phyloP scores from a whole-genome alignment of 2,888 invertebrate genomes.

The Lypha dubia region DNA sequence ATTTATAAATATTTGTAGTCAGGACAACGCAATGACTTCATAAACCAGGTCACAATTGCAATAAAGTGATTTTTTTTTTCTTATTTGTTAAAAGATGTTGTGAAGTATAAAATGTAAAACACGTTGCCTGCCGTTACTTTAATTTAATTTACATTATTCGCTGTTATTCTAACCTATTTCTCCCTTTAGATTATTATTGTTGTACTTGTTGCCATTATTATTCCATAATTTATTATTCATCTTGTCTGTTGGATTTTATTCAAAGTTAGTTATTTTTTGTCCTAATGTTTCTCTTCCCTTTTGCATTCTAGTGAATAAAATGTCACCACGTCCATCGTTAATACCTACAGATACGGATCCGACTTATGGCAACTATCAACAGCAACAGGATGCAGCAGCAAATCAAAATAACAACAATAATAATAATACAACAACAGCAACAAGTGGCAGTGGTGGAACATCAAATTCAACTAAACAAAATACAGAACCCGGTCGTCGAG shows the following conservation, averaged over 20 bases:
- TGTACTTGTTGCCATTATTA: conserved; percentile 30
- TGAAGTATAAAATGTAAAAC: background rate
- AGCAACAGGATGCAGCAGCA: conserved; percentile 83
- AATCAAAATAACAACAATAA: conserved; percentile 83
- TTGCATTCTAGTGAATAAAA: conserved; percentile 87
- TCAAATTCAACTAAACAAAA: conserved; percentile 75
- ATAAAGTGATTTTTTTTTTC: background rate
- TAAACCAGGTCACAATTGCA: conserved; percentile 22
- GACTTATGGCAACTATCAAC: conserved; percentile 75
- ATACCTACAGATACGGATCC: conserved; percentile 84
- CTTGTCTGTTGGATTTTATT: conserved; percentile 15
- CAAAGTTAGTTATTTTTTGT: conserved; percentile 12
- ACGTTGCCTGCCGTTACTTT: conserved; percentile 41
- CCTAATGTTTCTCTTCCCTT: conserved; percentile 17
- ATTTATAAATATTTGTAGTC: conserved; percentile 22
- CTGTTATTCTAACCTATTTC: conserved; percentile 51
- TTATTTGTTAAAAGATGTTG: background rate
- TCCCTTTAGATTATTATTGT: conserved; percentile 8
- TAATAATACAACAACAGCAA: conserved; percentile 73
- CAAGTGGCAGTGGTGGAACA: conserved; percentile 72
- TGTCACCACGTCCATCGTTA: conserved; percentile 87
- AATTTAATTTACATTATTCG: conserved; percentile 64
- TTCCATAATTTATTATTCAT: conserved; percentile 3
- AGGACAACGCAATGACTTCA: conserved; percentile 18
- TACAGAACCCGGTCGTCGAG: conserved; percentile 89